Evolutionary conservation across 2,888 invertebrate genomes (phyloP), one percentile per base, ranked within the genome.

Genomic region (Eurytoma californica): DNA sequence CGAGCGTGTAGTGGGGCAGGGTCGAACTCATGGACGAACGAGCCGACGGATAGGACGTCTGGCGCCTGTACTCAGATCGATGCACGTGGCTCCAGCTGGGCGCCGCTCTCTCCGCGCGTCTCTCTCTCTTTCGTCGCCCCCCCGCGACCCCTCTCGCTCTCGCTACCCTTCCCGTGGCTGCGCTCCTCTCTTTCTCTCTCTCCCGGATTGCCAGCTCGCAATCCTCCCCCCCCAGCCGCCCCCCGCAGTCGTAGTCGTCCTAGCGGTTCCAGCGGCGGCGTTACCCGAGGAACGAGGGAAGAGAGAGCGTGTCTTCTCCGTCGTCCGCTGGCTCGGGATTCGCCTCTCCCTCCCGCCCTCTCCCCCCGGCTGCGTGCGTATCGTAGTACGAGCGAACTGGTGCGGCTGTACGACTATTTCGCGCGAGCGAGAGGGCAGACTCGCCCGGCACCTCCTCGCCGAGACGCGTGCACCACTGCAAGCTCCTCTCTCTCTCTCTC

Each of bases 21-120:
- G 88, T 89, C 89, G 89, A 87, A 88, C 87, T 88, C 89, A 89
- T 88, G 88, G 90, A 88, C 88, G 88, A 89, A 88, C 87, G 88
- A 89, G 89, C 88, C 89, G 88, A 89, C 89, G 88, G 88, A 89
- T 90, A 90, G 90, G 89, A 89, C 86, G 88, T 86, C 89, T 90
- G 90, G 90, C 90, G 90, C 90, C 90, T 89, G 86, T 88, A 86
- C 78, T 89, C 89, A 90, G 90, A 90, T 89, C 90, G 90, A 90
- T 90, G 90, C 89, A 89, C 89, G 87, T 88, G 90, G 90, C 90
- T 90, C 90, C 90, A 90, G 87, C 88, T 89, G 89, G 90, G 89
- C 90, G 90, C 90, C 90, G 89, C 87, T 89, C 87, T 88, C 86
- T 86, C 87, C 88, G 88, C 88, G 87, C 88, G 88, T 89, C 88